These are phyloP conservation scores for Tholera decimalis DNA, from an alignment of 2,888 invertebrate species.

Conservation along the genomic window DNA sequence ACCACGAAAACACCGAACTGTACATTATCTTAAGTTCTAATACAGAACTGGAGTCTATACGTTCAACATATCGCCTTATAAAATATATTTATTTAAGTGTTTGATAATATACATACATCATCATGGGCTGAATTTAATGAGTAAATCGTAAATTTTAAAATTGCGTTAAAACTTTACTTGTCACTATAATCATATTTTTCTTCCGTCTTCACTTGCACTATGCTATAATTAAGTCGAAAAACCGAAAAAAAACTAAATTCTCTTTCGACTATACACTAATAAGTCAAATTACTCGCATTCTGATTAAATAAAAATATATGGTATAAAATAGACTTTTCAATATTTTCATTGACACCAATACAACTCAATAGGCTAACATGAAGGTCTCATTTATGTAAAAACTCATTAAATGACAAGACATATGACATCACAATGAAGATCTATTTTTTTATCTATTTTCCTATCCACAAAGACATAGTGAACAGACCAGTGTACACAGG, in stretches of 20 bases:
- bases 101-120: constrained; percentile 31
- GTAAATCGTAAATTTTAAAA: constrained; percentile 6
- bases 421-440: no score
- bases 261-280: no score
- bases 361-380: neutral
- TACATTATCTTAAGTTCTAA: constrained; percentile 17
- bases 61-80: constrained; percentile 32
- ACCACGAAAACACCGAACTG: constrained; percentile 14
- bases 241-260: no score
- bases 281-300: neutral
- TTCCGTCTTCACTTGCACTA: neutral
- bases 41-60: constrained; percentile 12
- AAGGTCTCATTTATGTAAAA: neutral
- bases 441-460: no score
- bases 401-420: neutral
- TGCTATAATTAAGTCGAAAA: neutral
- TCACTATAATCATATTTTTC: neutral
- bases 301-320: neutral
- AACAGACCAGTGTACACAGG: constrained; percentile 28
- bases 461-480: constrained; percentile 1
- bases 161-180: neutral
- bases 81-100: constrained; percentile 24
- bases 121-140: neutral
- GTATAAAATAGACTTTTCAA: neutral
- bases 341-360: neutral